phyloP scores from a whole-genome alignment of 2,797 vertebrate species.

The Gambusia yucatana region DNA sequence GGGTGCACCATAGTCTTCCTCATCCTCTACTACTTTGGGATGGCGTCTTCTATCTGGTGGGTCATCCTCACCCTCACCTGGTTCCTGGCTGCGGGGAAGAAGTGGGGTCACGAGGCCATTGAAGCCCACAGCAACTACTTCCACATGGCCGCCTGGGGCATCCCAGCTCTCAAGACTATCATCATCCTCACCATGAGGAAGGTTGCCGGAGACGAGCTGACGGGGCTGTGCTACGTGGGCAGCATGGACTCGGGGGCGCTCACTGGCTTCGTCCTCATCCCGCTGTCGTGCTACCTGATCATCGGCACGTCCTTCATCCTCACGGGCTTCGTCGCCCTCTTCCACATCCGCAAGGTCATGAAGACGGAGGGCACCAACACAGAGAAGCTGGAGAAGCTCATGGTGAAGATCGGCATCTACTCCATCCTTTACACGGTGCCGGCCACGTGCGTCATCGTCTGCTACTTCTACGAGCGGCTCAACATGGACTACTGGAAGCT shows the following conservation, averaged over 20 bases:
- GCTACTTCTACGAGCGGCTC: constrained; percentile 96
- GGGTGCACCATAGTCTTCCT: constrained; percentile 98
- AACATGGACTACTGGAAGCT: constrained; percentile 96
- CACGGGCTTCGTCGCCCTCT: constrained; percentile 96
- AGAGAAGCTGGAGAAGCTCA: constrained; percentile 97
- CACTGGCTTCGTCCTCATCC: constrained; percentile 93
- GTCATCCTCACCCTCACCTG: constrained; percentile 96
- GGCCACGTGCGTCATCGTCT: constrained; percentile 95
- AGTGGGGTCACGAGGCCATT: constrained; percentile 98
- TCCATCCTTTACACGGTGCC: constrained; percentile 98
- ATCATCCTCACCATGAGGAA: constrained; percentile 95
- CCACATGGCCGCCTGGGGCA: constrained; percentile 97
- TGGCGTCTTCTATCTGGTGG: constrained; percentile 99
- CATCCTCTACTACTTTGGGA: constrained; percentile 97
- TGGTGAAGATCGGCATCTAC: constrained; percentile 98
- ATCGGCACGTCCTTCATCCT: constrained; percentile 97
- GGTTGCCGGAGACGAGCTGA: constrained; percentile 95
- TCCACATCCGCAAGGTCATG: constrained; percentile 98
- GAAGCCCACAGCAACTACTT: constrained; percentile 98
- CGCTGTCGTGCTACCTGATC: constrained; percentile 94
- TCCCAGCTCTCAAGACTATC: constrained; percentile 95
- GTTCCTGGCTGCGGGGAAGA: constrained; percentile 97
- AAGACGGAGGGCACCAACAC: constrained; percentile 98
- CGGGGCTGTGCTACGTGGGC: constrained; percentile 95
- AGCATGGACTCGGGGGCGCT: constrained; percentile 90